These are phyloP conservation scores for Platichthys flesus DNA, from an alignment of 2,113 vertebrate genomes.

Conservation along the genomic window DNA sequence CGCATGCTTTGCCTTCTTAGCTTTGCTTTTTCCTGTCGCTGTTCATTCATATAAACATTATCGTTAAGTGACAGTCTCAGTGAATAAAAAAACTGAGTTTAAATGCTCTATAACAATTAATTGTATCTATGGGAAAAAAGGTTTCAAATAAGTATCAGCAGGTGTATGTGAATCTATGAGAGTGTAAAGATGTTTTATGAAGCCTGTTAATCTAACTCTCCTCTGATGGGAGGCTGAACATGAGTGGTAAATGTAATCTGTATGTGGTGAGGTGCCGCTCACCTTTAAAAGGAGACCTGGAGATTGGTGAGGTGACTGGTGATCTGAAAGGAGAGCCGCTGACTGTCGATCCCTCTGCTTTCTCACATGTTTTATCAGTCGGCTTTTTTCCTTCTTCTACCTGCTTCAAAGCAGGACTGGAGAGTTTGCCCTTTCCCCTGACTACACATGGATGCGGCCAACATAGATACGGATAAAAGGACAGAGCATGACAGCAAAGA, in stretches of 20 bases:
- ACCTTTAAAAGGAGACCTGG: conserved; percentile 67
- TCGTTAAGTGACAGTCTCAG: too few relatives aligned
- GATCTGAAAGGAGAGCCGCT: conserved; percentile 3
- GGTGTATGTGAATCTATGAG: too few relatives aligned
- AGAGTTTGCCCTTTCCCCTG: conserved; percentile 48
- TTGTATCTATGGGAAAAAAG: too few relatives aligned
- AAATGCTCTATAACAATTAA: too few relatives aligned
- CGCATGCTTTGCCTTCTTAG: conserved; percentile 64
- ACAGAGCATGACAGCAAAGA: neutral
- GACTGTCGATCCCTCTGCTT: neutral
- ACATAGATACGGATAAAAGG: neutral
- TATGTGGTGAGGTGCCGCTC: conserved; percentile 3
- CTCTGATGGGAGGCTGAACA: neutral
- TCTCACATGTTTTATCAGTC: conserved; percentile 6
- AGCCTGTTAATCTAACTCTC: too few relatives aligned
- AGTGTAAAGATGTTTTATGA: too few relatives aligned
- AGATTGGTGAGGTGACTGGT: conserved; percentile 27
- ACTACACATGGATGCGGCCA: conserved; percentile 38
- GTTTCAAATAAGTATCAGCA: too few relatives aligned
- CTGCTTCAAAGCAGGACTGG: conserved; percentile 23
- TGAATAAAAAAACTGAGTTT: too few relatives aligned
- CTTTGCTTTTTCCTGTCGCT: conserved; percentile 65
- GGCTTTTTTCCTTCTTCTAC: conserved; percentile 1
- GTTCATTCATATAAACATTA: conserved; percentile 7
- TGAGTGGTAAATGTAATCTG: neutral